Evolutionary conservation across 1,140 invertebrate species (phyloP).

Genomic region (Microplitis demolitor): DNA sequence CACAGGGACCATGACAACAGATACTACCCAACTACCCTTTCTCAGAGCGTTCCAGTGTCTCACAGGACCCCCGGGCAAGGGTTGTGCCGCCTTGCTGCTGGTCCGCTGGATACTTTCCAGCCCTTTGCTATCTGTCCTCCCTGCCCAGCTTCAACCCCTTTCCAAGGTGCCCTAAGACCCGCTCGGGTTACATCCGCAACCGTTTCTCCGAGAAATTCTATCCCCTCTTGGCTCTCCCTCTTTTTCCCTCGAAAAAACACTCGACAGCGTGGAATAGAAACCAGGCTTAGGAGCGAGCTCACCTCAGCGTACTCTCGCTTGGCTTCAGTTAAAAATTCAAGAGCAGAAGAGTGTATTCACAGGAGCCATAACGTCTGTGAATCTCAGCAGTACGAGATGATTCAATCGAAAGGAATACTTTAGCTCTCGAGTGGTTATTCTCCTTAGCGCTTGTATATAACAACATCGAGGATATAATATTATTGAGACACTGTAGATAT

Average conservation of each 20-base stretch:
- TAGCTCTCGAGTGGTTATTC: not conserved
- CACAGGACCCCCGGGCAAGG: constrained; percentile 45
- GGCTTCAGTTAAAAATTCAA: not conserved
- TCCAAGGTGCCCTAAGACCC: not conserved
- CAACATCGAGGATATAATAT: constrained; percentile 6
- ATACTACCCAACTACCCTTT: constrained; percentile 48
- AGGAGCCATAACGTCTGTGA: not conserved
- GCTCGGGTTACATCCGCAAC: constrained; percentile 9
- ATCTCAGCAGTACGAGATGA: not conserved
- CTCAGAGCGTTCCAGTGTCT: constrained; percentile 46
- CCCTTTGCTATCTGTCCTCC: not conserved
- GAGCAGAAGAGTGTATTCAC: not conserved
- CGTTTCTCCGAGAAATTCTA: no score
- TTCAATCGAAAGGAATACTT: constrained; percentile 26
- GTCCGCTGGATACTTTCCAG: not conserved
- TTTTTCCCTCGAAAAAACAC: no score
- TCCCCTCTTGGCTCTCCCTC: no score
- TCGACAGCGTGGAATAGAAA: no score
- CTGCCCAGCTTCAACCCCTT: not conserved
- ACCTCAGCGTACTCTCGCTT: no score
- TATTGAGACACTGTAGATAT: not conserved
- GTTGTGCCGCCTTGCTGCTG: constrained; percentile 17
- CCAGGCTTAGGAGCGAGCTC: no score
- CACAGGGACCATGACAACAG: constrained; percentile 61
- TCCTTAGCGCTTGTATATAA: not conserved